Evolutionary conservation across 2,113 vertebrate species (phyloP).

Genomic region (Peromyscus polionotus): DNA sequence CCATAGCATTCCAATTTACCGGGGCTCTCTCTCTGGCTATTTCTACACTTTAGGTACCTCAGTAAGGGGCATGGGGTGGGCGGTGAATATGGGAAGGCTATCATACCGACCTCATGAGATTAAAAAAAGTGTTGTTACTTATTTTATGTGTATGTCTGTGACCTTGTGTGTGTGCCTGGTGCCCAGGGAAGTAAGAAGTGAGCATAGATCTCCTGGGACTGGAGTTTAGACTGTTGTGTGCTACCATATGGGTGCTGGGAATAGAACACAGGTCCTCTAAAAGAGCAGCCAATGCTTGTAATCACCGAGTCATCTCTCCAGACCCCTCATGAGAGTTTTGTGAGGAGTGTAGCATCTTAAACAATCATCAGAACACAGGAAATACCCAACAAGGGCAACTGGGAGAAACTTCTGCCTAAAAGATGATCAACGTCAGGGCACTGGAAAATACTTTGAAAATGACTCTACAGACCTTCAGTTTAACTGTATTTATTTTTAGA

Average conservation of each 20-base stretch:
- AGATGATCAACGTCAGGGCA: background rate
- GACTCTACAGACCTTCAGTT: background rate
- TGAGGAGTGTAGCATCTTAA: background rate
- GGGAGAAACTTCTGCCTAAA: background rate
- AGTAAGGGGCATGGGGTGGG: background rate
- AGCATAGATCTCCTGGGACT: background rate
- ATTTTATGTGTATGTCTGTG: background rate
- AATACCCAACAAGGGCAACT: background rate
- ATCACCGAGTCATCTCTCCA: background rate
- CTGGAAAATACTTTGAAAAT: slow-evolving; percentile 9
- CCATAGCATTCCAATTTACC: background rate
- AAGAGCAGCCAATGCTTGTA: background rate
- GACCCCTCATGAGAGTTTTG: background rate
- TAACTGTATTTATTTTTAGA: background rate
- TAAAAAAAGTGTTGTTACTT: background rate
- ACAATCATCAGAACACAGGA: background rate
- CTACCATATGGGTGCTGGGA: background rate
- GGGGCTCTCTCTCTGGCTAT: background rate
- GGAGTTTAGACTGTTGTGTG: background rate
- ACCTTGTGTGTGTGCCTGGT: too few species aligned
- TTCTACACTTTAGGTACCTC: background rate
- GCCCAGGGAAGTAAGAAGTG: background rate
- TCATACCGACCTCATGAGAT: background rate
- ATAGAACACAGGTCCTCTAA: background rate
- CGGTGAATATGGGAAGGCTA: background rate